Percentiles rank a stretch among this genome's conserved stretches.
These are phyloP conservation scores for Platyrinchus mystaceus DNA, from an alignment of 2,797 vertebrate genomes.

Conservation along the genomic window DNA sequence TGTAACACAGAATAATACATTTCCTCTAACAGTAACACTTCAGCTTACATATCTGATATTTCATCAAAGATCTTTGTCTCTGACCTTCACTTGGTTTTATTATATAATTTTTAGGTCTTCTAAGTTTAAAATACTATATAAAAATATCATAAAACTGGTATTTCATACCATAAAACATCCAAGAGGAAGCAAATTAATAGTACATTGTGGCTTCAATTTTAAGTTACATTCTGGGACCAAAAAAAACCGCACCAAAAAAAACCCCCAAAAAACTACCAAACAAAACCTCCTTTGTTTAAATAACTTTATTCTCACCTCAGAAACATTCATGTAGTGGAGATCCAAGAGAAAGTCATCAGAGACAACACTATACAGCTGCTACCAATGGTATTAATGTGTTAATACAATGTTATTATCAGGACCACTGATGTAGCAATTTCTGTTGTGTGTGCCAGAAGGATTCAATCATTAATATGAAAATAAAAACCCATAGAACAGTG, in stretches of 20 bases:
- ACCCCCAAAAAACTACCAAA: too few species aligned
- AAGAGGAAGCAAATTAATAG: not conserved
- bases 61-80: not conserved
- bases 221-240: not conserved
- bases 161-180: not conserved
- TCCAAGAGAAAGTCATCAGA: not conserved
- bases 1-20: not conserved
- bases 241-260: not conserved
- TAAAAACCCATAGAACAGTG: not conserved
- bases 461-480: not conserved
- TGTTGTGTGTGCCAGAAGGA: not conserved
- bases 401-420: not conserved
- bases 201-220: not conserved
- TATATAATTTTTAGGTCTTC: not conserved
- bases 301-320: not conserved
- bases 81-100: not conserved
- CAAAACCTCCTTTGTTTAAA: not conserved
- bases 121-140: not conserved
- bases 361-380: not conserved
- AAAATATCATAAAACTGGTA: not conserved
- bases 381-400: not conserved
- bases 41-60: not conserved
- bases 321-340: not conserved
- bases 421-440: not conserved
- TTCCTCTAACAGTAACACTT: slow-evolving; percentile 33